Conservation (phyloP, 1,140 invertebrate genomes). For the Conopomorpha cramerella region DNA sequence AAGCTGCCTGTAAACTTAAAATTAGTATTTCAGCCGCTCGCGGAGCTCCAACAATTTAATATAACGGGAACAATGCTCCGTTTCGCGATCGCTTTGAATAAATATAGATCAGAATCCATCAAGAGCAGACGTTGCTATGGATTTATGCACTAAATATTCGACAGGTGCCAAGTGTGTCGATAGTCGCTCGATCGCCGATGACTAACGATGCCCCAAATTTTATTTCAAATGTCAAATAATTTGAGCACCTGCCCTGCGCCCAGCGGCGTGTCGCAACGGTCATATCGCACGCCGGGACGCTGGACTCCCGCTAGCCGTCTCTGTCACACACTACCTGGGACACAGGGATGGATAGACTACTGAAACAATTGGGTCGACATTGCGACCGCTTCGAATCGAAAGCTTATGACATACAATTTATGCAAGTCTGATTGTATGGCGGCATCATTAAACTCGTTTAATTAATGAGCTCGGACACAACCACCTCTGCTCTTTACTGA, state of each 20-base stretch:
- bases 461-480: no score
- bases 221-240: slow-evolving; percentile 59
- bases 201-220: slow-evolving; percentile 54
- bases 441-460: neutral
- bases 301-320: no score
- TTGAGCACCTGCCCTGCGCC: slow-evolving; percentile 39
- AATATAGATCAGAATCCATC: slow-evolving; percentile 57
- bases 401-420: no score
- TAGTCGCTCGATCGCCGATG: slow-evolving; percentile 48
- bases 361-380: no score
- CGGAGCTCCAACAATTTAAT: no score
- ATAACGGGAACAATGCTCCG: slow-evolving; percentile 42
- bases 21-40: no score
- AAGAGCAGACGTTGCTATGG: slow-evolving; percentile 50
- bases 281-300: slow-evolving; percentile 1
- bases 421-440: neutral
- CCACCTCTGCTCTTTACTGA: neutral
- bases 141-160: slow-evolving; percentile 59
- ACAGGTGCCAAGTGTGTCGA: slow-evolving; percentile 60
- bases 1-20: no score
- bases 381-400: no score
- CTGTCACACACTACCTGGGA: no score
- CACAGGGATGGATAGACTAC: no score
- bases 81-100: slow-evolving; percentile 39
- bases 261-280: slow-evolving; percentile 5